Base-by-base conservation (phyloP, 2,113 vertebrate species). In the Gambusia affinis region DNA sequence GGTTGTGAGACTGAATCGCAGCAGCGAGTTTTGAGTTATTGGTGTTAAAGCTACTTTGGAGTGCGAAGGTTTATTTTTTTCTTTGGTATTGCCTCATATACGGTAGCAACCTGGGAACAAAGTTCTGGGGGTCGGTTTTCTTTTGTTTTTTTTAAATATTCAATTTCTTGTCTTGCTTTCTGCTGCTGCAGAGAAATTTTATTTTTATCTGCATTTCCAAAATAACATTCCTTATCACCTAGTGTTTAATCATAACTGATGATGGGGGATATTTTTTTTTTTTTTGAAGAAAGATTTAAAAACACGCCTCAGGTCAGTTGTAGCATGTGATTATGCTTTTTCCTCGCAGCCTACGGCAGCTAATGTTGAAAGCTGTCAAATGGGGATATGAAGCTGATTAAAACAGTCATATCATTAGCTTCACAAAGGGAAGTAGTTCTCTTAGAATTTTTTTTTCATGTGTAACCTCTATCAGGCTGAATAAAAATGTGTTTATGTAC, bases 401-500 rank as follows among this genome's bases (percentile, higher is more conserved):
- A 84, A 87, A 84, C 70, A 71, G 82, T 91, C 86, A 87, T 89
- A 88, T 90, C 81, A 80, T 85, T 89, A 89, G 87, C 76, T 85
- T 79, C 83, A 90, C 82, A 89, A 90, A 92, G 90, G 92, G 88
- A 90, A 90, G 86, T 87, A 81, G 85, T 88, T 91, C 87, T 90
- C 83, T 87, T 91, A 83, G 79, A 79, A 51, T 73, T 44, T 63
- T 60, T 79, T 85, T 72, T 69, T 27, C 72, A 89, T 87, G 77
- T 92, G 86, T 93, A 90, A 86, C 82, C 86, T 90, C 87, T 92
- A 89, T 87, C 87, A 76, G 86, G 88, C 87, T 83, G 72, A 93
- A 92, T 92, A 91, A 93, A 91, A 88, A 83, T 82, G 86, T 89
- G 87, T 93, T 92, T 89, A 92, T 91, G 90, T 93, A 93, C 78